Conservation (phyloP, 2,113 vertebrate genomes). For the Mixornis gularis region DNA sequence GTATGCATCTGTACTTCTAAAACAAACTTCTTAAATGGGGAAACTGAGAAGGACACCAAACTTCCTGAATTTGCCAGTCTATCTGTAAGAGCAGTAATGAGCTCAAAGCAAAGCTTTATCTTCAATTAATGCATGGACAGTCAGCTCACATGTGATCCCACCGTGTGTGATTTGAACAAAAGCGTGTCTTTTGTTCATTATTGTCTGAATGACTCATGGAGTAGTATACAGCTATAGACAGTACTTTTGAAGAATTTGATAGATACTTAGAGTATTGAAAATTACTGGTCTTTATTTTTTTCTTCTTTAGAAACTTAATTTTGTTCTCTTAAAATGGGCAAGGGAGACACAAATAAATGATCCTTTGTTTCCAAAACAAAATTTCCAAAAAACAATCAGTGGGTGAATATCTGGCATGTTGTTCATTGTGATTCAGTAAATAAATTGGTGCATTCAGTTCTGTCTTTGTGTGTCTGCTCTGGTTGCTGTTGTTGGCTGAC, state of each 20-base stretch:
- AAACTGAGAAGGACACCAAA: neutral
- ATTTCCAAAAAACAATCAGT: neutral
- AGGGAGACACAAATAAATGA: neutral
- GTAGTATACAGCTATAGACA: neutral
- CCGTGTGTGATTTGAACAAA: conserved; percentile 34
- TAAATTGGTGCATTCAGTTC: neutral
- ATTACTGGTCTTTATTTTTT: neutral
- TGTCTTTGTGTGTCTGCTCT: neutral
- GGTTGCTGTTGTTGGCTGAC: neutral
- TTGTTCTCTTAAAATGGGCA: neutral
- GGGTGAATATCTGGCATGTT: neutral
- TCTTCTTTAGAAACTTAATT: neutral
- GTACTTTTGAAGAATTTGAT: neutral
- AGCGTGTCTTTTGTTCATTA: neutral
- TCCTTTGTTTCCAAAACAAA: neutral
- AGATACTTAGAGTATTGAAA: neutral
- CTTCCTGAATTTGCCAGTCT: neutral
- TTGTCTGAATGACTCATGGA: conserved; percentile 5
- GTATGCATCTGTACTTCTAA: neutral
- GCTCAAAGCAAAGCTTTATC: conserved; percentile 28
- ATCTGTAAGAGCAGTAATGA: neutral
- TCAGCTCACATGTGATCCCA: neutral
- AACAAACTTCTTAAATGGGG: neutral
- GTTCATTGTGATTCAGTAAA: neutral
- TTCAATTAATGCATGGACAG: neutral